These are phyloP conservation scores for Phortica variegata DNA, from an alignment of 1,140 invertebrate genomes.

Conservation along the genomic window DNA sequence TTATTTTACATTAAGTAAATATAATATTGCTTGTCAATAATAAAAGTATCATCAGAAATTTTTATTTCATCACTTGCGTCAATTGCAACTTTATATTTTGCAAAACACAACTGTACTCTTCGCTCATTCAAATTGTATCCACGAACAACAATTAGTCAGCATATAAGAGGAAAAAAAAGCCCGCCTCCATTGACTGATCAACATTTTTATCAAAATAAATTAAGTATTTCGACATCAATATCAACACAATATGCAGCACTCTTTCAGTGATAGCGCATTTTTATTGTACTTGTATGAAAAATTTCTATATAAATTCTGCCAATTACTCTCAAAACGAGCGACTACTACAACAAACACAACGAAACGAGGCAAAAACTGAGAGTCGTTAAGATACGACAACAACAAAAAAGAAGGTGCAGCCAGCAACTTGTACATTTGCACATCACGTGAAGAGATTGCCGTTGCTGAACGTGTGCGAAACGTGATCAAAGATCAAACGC, in stretches of 20 bases:
- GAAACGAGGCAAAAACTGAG: not conserved
- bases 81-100: not conserved
- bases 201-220: too few relatives aligned
- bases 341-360: not conserved
- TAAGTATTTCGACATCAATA: not conserved
- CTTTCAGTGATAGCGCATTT: not conserved
- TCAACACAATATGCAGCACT: not conserved
- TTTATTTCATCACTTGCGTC: too few relatives aligned
- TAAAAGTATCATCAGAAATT: conserved; percentile 7
- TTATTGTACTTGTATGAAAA: not conserved
- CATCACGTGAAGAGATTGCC: conserved; percentile 45
- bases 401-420: conserved; percentile 8
- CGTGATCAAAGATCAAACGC: conserved; percentile 48
- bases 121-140: not conserved
- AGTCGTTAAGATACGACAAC: not conserved
- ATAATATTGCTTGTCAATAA: conserved; percentile 3
- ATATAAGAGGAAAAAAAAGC: not conserved
- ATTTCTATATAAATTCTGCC: not conserved
- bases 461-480: conserved; percentile 45
- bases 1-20: too few relatives aligned
- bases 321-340: not conserved
- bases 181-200: too few relatives aligned
- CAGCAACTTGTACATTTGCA: conserved; percentile 33
- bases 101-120: not conserved
- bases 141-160: not conserved